A percentile compares a stretch with the other conserved stretches of the same genome.
These are phyloP conservation scores for Tychaedon coryphoeus DNA, from an alignment of 2,113 vertebrate species.

Conservation along the genomic window DNA sequence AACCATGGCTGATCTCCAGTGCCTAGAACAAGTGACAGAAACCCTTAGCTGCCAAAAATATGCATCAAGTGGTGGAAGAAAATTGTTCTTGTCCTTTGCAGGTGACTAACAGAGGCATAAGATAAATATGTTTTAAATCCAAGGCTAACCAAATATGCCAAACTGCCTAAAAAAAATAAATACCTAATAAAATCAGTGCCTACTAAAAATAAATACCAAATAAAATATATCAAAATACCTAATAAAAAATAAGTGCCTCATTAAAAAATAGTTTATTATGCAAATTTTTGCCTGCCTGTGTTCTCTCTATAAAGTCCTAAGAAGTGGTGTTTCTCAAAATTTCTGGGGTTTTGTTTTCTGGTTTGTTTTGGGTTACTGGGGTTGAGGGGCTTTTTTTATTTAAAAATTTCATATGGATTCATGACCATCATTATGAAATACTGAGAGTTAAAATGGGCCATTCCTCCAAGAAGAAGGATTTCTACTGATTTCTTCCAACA, in stretches of 20 bases:
- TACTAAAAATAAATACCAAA: not conserved
- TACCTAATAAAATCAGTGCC: not conserved
- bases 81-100: not conserved
- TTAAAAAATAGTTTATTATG: not conserved
- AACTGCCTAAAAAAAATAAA: not conserved
- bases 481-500: constrained; percentile 6
- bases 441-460: not conserved
- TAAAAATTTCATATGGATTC: not conserved
- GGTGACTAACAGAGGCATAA: not conserved
- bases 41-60: constrained; percentile 28
- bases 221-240: not conserved
- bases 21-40: constrained; percentile 13
- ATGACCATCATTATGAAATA: not conserved
- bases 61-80: constrained; percentile 11
- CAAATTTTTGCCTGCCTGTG: not conserved
- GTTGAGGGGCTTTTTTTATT: not conserved
- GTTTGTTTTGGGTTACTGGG: not conserved
- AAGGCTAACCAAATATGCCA: not conserved
- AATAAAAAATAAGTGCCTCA: not conserved
- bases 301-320: not conserved
- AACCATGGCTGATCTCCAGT: constrained; percentile 29
- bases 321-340: not conserved
- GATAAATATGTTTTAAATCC: not conserved
- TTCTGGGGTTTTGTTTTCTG: not conserved
- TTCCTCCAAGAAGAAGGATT: not conserved